Conservation (phyloP, 2,113 vertebrate genomes). For the Holacanthus passer region DNA sequence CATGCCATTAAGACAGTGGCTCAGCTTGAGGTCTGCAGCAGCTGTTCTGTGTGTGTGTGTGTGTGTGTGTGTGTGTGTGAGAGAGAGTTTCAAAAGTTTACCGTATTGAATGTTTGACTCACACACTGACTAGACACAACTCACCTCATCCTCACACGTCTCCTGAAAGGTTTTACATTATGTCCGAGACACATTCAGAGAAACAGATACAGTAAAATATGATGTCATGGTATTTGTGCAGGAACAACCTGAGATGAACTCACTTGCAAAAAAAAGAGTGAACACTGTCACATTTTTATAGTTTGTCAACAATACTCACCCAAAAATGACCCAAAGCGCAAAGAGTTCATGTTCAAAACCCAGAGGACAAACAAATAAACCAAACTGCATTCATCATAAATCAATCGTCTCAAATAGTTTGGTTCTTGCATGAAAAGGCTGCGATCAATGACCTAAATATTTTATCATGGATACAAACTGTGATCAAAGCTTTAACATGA, state of each 20-base stretch:
- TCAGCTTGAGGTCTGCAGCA: slow-evolving; percentile 51
- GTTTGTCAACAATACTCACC: too few species aligned
- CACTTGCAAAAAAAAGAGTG: too few species aligned
- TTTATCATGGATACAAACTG: neutral
- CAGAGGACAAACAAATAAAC: neutral
- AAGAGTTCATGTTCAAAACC: neutral
- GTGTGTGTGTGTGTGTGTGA: slow-evolving; percentile 5
- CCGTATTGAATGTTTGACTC: neutral
- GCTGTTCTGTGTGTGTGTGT: slow-evolving; percentile 61
- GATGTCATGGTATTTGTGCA: too few species aligned
- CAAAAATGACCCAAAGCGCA: too few species aligned
- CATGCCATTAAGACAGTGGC: slow-evolving; percentile 54
- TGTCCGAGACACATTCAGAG: neutral
- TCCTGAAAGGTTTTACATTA: neutral
- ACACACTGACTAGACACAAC: slow-evolving; percentile 39
- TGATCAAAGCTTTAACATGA: neutral
- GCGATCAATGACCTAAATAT: neutral
- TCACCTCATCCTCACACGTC: neutral
- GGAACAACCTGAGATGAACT: too few species aligned
- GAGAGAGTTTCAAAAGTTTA: neutral
- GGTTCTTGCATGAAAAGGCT: neutral
- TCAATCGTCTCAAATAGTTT: too few species aligned
- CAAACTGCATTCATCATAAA: neutral
- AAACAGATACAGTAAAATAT: neutral
- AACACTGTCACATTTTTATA: too few species aligned